A percentile compares a stretch with the other conserved stretches of the same genome.
Evolutionary conservation across 2,888 invertebrate genomes (phyloP).

Genomic region (Tipula vernalis): DNA sequence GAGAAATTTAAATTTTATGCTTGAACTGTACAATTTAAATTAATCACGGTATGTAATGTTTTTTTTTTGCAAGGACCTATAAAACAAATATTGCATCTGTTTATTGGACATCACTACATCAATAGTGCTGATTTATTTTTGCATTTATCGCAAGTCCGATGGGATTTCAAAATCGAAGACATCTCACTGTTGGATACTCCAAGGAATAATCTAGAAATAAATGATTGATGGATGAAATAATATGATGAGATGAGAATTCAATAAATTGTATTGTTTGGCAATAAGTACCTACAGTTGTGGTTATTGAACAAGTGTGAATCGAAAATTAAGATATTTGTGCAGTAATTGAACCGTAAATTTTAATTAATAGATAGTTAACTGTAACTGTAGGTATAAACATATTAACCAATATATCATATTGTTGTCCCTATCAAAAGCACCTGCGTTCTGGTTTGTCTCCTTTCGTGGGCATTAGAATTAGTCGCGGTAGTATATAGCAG

Average conservation of each 20-base stretch:
- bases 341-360: too few relatives aligned
- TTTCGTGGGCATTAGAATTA: not conserved
- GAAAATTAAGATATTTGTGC: too few relatives aligned
- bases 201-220: not conserved
- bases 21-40: not conserved
- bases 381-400: too few relatives aligned
- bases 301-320: too few relatives aligned
- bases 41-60: not conserved
- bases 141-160: not conserved
- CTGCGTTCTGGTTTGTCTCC: not conserved
- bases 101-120: not conserved
- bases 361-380: too few relatives aligned
- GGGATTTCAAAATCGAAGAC: not conserved
- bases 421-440: not conserved
- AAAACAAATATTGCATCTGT: not conserved
- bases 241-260: not conserved
- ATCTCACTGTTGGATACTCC: not conserved
- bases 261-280: not conserved
- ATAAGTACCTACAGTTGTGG: not conserved
- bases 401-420: too few relatives aligned
- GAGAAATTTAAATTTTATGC: not conserved
- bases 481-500: too few relatives aligned
- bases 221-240: not conserved
- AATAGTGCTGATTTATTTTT: not conserved
- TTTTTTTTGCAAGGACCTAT: not conserved